Percentiles rank a stretch among this genome's conserved stretches.
Conservation (phyloP, 2,888 invertebrate genomes). For the Cataglyphis altisquamis region DNA sequence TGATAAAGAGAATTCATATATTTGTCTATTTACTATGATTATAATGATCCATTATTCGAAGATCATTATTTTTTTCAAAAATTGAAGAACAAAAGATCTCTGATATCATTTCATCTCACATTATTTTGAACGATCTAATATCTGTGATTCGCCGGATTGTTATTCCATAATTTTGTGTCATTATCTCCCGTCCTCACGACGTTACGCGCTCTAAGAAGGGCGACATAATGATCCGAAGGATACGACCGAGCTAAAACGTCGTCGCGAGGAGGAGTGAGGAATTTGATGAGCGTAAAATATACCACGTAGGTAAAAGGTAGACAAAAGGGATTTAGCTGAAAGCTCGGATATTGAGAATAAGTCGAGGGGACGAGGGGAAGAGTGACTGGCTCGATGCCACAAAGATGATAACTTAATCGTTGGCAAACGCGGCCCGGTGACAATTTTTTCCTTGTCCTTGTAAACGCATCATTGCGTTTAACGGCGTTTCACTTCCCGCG, state of each 20-base stretch:
- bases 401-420: conserved; percentile 46
- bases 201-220: conserved; percentile 9
- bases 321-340: conserved; percentile 32
- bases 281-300: conserved; percentile 38
- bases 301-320: neutral
- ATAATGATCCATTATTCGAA: conserved; percentile 11
- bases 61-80: conserved; percentile 12
- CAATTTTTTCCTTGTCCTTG: conserved; percentile 40
- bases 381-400: conserved; percentile 12
- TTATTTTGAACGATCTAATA: conserved; percentile 7
- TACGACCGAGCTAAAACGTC: conserved; percentile 19
- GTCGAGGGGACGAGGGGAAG: neutral
- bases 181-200: neutral
- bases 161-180: neutral
- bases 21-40: conserved; percentile 21
- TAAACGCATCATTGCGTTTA: conserved; percentile 42
- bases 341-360: conserved; percentile 50
- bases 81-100: conserved; percentile 12
- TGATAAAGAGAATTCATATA: neutral
- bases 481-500: neutral
- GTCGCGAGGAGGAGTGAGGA: conserved; percentile 17
- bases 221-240: conserved; percentile 36
- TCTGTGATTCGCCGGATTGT: neutral
- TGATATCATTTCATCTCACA: neutral
- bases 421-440: conserved; percentile 1